Evolutionary conservation across 1,140 invertebrate species (phyloP), one percentile per base, ranked within the genome.

Genomic region (Drosophila orena): DNA sequence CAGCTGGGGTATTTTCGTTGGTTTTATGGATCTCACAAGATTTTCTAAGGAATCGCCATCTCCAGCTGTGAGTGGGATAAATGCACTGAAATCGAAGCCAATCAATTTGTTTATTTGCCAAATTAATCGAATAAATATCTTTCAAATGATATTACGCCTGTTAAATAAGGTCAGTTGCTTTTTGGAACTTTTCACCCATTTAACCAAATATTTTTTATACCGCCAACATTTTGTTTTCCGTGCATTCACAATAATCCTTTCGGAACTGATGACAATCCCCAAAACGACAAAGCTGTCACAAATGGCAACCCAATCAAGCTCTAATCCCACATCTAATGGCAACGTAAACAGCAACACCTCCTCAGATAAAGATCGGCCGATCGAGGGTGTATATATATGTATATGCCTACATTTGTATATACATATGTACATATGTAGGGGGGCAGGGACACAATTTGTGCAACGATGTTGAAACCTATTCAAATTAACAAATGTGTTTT

Each of bases 401-500:
- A 14, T 6, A 37, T 34, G 27, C n/a, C 7, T 27, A 7, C 4
- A 38, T n/a, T n/a, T n/a, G n/a, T n/a, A n/a, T n/a, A n/a, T n/a
- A n/a, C n/a, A n/a, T n/a, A n/a, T n/a, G n/a, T n/a, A n/a, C n/a
- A 14, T 1, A 10, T 12, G 1, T 6, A 11, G 50, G 30, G 35
- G 64, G 56, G 37, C 27, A 50, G 72, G 40, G 34, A 64, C 52
- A 69, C 72, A 34, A 24, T 65, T 69, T 79, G 83, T 88, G 83
- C 83, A 86, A 53, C 76, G 69, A 88, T 61, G 79, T 70, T 88
- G 83, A 89, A 88, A 89, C 83, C 49, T 73, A 88, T 88, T 90
- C 53, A 89, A 90, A 89, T 89, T 89, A 89, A 89, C 84, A 89
- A 89, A 89, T 89, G 84, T 89, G 84, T 72, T 75, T 89, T 89